Base-by-base conservation (phyloP, 2,797 vertebrate genomes). In the Trachops cirrhosus region DNA sequence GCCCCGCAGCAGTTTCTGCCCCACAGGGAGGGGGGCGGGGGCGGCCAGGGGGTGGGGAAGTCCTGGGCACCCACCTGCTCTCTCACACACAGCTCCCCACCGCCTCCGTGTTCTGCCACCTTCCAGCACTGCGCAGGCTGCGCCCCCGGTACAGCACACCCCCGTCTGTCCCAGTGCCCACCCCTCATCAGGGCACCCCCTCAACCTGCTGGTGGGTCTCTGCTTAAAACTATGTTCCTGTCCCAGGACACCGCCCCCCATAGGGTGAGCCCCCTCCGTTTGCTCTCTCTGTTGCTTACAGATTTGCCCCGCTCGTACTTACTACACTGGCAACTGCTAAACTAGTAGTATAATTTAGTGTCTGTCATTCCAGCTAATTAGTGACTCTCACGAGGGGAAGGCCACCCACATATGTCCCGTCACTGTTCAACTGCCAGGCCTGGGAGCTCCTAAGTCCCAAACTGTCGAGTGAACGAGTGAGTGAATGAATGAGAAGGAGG, bases 101-200 rank as follows among this genome's bases (percentile, higher is more conserved):
- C 57, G n/a, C 54, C 10, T 52, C 44, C 18, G 73, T 37, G 3
- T 21, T 34, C 26, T 44, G 39, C 41, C n/a, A 6, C 62, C 64
- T 48, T 46, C 46, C 48, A n/a, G 62, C 19, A 2, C 11, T 1
- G 11, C 29, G 0, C 2, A 3, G 41, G 67, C 67, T 57, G 11
- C 6, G 26, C 19, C 21, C 3, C 41, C 3, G 7, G 8, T 2
- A 1, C 11, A 6, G 29, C 2, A 2, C 3, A 2, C 54, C 11
- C 32, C 21, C 2, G 12, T 24, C 70, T 0, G 1, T 1, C n/a
- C 73, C 48, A 0, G 5, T 9, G 7, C n/a, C 59, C 21, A 12
- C 19, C 34, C n/a, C 3, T 34, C n/a, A 6, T 14, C 62, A 32
- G 74, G 16, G 16, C 54, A 10, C 9, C 32, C 48, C 41, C 62